Conservation (phyloP, 2,113 vertebrate species). For the Geothlypis trichas region DNA sequence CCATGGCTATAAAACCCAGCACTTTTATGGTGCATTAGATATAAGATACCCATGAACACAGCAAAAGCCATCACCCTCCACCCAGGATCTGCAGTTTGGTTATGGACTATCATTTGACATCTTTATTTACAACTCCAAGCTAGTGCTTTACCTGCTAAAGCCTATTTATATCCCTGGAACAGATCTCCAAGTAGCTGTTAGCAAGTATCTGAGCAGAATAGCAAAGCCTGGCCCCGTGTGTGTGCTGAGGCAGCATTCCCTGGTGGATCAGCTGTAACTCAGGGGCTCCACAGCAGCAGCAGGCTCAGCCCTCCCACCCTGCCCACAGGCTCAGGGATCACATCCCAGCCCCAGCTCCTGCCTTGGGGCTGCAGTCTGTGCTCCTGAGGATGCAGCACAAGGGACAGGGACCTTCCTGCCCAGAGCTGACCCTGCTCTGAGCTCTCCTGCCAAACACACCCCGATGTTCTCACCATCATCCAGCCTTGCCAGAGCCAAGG, state of each 20-base stretch:
- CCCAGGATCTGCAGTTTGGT: not conserved
- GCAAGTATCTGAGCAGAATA: not conserved
- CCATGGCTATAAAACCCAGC: not conserved
- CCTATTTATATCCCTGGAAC: not conserved
- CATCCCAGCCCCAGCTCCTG: not conserved
- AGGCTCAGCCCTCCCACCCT: not conserved
- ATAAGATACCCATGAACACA: not conserved
- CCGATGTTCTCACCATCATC: fast-evolving
- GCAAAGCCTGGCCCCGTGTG: not conserved
- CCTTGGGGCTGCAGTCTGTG: not conserved
- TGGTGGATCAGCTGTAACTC: not conserved
- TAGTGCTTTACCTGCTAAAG: not conserved
- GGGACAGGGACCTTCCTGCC: not conserved
- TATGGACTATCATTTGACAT: not conserved
- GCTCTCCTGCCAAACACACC: not conserved
- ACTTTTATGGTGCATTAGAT: not conserved
- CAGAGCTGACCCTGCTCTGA: not conserved
- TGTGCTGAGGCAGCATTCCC: not conserved
- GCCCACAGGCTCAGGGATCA: not conserved
- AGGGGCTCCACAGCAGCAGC: not conserved
- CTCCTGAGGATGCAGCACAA: not conserved
- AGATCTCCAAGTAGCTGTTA: not conserved
- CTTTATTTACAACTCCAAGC: not conserved
- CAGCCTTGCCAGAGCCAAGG: not conserved
- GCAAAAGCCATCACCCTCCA: not conserved